phyloP scores from a whole-genome alignment of 2,797 vertebrate species.

The Lagodon rhomboides region DNA sequence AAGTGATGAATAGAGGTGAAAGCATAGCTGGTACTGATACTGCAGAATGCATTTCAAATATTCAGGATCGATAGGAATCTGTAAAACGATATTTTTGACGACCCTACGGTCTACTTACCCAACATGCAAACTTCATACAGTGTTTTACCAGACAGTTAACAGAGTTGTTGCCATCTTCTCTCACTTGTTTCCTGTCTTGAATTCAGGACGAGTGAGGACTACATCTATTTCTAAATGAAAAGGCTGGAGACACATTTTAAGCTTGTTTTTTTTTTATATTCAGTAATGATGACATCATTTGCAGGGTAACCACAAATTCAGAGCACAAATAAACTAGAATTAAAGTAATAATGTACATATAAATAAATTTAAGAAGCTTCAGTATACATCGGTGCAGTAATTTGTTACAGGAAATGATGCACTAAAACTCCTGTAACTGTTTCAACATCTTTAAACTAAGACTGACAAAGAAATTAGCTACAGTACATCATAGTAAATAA shows the following conservation, averaged over 20 bases:
- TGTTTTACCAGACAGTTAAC: conserved; percentile 89
- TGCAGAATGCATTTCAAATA: too few species aligned
- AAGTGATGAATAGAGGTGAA: too few species aligned
- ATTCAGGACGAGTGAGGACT: conserved; percentile 79
- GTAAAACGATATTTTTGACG: too few species aligned
- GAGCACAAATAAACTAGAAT: conserved; percentile 1
- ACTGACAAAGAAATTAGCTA: neutral
- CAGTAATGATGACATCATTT: neutral
- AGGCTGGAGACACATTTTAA: neutral
- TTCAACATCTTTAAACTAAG: neutral
- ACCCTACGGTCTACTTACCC: neutral
- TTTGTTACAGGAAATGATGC: neutral
- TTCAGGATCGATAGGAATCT: too few species aligned
- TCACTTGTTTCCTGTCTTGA: conserved; percentile 40
- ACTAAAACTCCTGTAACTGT: neutral
- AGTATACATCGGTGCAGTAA: neutral
- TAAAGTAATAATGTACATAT: neutral
- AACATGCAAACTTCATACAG: conserved; percentile 18
- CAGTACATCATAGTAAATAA: neutral
- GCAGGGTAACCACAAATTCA: neutral
- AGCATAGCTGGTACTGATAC: too few species aligned
- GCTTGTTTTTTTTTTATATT: neutral
- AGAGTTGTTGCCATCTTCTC: conserved; percentile 86
- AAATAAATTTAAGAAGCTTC: neutral
- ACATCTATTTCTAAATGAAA: conserved; percentile 27